phyloP scores from a whole-genome alignment of 2,888 invertebrate species.

The Diloba caeruleocephala region DNA sequence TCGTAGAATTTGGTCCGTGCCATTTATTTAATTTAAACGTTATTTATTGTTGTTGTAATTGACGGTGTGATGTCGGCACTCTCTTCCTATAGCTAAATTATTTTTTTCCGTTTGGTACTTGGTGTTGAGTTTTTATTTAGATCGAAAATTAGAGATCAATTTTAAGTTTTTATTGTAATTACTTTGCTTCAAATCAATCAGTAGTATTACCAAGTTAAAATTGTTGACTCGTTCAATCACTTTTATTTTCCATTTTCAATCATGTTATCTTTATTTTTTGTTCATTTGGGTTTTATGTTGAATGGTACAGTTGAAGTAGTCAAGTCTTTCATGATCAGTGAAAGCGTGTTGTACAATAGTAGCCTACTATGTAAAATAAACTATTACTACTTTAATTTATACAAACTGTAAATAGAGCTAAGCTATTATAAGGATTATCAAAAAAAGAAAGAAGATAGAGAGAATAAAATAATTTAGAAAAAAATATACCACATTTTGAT shows the following conservation, averaged over 20 bases:
- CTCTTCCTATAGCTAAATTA: slow-evolving; percentile 79
- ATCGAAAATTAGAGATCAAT: slow-evolving; percentile 73
- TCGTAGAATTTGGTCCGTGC: slow-evolving; percentile 85
- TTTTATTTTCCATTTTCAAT: slow-evolving; percentile 57
- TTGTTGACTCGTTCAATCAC: slow-evolving; percentile 63
- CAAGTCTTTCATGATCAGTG: slow-evolving; percentile 79
- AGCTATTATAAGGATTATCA: slow-evolving; percentile 85
- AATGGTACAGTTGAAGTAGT: slow-evolving; percentile 69
- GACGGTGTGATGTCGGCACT: slow-evolving; percentile 72
- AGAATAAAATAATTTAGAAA: slow-evolving; percentile 84
- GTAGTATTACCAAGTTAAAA: slow-evolving; percentile 72
- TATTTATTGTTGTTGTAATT: slow-evolving; percentile 80
- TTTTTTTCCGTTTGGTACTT: slow-evolving; percentile 82
- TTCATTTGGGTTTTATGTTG: slow-evolving; percentile 53
- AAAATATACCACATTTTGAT: slow-evolving; percentile 70
- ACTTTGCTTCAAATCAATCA: slow-evolving; percentile 72
- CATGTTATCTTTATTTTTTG: slow-evolving; percentile 55
- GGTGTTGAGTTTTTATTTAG: slow-evolving; percentile 80
- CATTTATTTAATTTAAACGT: slow-evolving; percentile 86
- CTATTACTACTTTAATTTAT: slow-evolving; percentile 87
- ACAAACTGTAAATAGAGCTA: slow-evolving; percentile 87
- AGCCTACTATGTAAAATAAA: slow-evolving; percentile 83
- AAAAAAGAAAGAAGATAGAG: slow-evolving; percentile 87
- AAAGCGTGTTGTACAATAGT: slow-evolving; percentile 86
- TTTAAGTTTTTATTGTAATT: slow-evolving; percentile 62